A percentile compares a stretch with the other conserved stretches of the same genome.
These are phyloP conservation scores for Halcyon chelicuti DNA, from an alignment of 2,797 vertebrate genomes.

Conservation along the genomic window DNA sequence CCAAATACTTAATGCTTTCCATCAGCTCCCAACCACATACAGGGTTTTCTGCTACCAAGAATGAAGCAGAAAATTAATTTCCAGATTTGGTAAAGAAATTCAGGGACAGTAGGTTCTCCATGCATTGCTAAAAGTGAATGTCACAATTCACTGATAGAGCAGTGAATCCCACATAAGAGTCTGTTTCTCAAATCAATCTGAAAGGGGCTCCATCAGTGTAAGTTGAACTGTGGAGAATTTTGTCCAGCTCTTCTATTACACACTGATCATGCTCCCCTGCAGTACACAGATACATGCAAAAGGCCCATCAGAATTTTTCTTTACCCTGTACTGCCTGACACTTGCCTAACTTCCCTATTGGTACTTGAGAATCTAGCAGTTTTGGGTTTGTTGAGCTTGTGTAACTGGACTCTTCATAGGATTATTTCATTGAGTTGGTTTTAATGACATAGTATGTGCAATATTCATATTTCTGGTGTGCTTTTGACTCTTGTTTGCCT, in stretches of 20 bases:
- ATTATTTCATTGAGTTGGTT: not conserved
- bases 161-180: not conserved
- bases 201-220: not conserved
- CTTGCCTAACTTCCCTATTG: not conserved
- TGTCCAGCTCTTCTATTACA: not conserved
- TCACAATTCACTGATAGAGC: not conserved
- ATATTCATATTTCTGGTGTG: not conserved
- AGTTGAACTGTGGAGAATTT: not conserved
- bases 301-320: not conserved
- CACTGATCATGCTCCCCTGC: not conserved
- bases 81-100: not conserved
- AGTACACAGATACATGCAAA: accelerated
- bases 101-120: not conserved
- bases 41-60: not conserved
- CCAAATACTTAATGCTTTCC: not conserved
- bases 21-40: not conserved
- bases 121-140: not conserved
- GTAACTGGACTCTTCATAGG: not conserved
- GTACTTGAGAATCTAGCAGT: not conserved
- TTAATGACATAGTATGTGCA: not conserved
- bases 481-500: not conserved
- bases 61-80: not conserved
- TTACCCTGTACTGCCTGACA: not conserved
- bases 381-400: not conserved
- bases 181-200: not conserved